Evolutionary conservation across 1,140 invertebrate genomes (phyloP).

Genomic region (Samia ricini): DNA sequence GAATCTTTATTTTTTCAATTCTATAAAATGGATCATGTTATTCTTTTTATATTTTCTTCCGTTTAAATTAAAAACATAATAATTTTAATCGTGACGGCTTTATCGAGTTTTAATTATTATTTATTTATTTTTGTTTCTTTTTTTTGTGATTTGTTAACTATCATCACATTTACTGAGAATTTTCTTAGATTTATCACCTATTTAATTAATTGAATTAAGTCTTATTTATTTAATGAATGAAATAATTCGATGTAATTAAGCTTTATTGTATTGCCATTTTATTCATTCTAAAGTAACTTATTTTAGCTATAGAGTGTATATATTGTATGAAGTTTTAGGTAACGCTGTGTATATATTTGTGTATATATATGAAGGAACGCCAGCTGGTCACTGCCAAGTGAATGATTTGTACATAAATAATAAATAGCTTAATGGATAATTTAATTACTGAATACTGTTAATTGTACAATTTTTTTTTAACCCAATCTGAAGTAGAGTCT

Average conservation of each 20-base stretch:
- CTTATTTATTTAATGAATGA: background rate
- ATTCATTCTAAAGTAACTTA: constrained; percentile 22
- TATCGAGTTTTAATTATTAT: background rate
- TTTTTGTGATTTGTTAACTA: background rate
- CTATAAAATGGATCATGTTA: too few relatives aligned
- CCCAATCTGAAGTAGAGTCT: too few relatives aligned
- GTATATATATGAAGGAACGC: constrained; percentile 17
- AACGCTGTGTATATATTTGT: constrained; percentile 3
- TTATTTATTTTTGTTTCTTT: background rate
- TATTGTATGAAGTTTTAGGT: constrained; percentile 3
- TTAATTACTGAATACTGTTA: background rate
- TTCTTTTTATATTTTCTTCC: background rate
- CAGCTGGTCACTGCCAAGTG: constrained; percentile 57
- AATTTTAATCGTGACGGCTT: background rate
- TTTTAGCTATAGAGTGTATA: constrained; percentile 15
- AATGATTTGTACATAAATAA: constrained; percentile 36
- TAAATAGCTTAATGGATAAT: constrained; percentile 8
- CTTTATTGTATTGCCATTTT: constrained; percentile 28
- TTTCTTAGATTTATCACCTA: background rate
- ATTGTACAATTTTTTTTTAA: background rate
- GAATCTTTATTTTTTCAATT: background rate
- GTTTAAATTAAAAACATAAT: background rate
- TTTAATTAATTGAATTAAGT: constrained; percentile 1
- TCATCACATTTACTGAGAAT: background rate
- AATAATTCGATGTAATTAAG: constrained; percentile 23